A percentile compares a stretch with the other conserved stretches of the same genome.
phyloP scores from a whole-genome alignment of 2,797 vertebrate genomes.

The Tragopan temminckii region DNA sequence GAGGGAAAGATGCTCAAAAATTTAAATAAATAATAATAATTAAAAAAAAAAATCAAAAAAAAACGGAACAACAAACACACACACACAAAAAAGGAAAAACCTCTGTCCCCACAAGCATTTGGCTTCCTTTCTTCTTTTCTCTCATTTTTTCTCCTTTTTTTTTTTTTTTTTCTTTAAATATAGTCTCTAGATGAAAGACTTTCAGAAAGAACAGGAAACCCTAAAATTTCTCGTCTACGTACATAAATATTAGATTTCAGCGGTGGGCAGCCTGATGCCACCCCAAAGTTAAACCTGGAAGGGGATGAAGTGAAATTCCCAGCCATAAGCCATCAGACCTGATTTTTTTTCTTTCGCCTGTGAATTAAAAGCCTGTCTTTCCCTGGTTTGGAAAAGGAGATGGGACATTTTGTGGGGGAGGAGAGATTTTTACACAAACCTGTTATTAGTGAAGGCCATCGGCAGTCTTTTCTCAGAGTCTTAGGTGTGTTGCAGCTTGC shows the following conservation, averaged over 20 bases:
- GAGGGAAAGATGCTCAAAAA: not conserved
- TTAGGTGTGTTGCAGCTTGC: not conserved
- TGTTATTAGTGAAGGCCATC: slow-evolving; percentile 42
- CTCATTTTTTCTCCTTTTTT: fast-evolving
- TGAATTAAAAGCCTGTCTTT: slow-evolving; percentile 70
- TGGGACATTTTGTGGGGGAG: slow-evolving; percentile 58
- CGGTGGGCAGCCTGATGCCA: slow-evolving; percentile 49
- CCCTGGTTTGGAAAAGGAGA: slow-evolving; percentile 62
- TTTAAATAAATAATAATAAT: not conserved
- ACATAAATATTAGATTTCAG: slow-evolving; percentile 41
- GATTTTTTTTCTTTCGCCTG: not conserved
- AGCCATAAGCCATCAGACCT: slow-evolving; percentile 1
- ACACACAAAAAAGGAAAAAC: not conserved
- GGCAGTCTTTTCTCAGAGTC: not conserved
- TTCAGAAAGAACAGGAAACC: slow-evolving; percentile 63
- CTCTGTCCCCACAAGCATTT: not conserved
- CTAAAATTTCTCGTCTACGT: not conserved
- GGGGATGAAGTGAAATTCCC: slow-evolving; percentile 62
- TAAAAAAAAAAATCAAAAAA: not conserved
- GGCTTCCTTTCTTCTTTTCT: slow-evolving; percentile 30
- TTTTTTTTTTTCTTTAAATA: not conserved
- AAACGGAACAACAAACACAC: not conserved
- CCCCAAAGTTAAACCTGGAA: slow-evolving; percentile 66
- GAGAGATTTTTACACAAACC: slow-evolving; percentile 27
- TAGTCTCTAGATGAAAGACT: slow-evolving; percentile 41